Conservation (phyloP, 2,888 invertebrate species). For the Trichopria drosophilae region DNA sequence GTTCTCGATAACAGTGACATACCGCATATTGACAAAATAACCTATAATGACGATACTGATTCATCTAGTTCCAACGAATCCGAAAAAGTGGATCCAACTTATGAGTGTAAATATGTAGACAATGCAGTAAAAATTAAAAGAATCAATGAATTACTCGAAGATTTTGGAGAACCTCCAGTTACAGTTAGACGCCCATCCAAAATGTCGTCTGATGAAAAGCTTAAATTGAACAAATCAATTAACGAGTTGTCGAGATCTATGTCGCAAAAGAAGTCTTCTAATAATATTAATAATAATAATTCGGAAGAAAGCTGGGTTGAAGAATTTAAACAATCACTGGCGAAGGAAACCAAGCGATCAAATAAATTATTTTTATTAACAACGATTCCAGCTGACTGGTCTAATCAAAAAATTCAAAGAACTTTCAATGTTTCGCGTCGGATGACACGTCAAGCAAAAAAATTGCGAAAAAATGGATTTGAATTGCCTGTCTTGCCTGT, state of each 20-base stretch:
- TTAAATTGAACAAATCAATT: neutral
- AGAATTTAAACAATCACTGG: no score
- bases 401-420: conserved; percentile 13
- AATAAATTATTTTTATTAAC: conserved; percentile 8
- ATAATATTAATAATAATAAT: conserved; percentile 7
- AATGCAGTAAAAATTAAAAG: neutral
- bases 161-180: conserved; percentile 10
- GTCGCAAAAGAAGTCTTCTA: neutral
- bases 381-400: conserved; percentile 11
- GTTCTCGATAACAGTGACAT: no score
- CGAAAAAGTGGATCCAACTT: neutral
- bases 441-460: conserved; percentile 7
- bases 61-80: neutral
- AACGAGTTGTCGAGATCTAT: neutral
- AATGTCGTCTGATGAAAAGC: neutral
- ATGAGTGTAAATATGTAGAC: neutral
- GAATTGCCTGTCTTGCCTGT: no score
- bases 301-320: neutral
- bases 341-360: no score
- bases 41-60: neutral
- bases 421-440: conserved; percentile 13
- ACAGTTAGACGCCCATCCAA: conserved; percentile 9
- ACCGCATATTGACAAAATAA: neutral
- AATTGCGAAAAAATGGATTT: no score
- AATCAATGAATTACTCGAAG: neutral